Evolutionary conservation across 92 coral and sea anemone genomes (phyloP).

Genomic region (Paragorgia papillata): DNA sequence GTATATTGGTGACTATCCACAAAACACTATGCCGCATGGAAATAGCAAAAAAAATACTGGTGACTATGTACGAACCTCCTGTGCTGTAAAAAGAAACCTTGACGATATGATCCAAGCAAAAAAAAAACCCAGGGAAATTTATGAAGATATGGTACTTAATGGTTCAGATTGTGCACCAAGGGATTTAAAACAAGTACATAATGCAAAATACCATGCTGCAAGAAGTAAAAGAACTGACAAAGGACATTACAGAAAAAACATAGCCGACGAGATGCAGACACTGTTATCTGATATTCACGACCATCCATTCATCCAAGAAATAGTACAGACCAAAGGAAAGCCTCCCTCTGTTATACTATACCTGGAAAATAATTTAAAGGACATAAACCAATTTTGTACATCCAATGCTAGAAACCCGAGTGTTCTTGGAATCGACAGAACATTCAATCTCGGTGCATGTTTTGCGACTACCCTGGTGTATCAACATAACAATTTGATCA

Average conservation of each 20-base stretch:
- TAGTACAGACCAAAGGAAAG: conserved; percentile 24
- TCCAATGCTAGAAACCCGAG: conserved; percentile 4
- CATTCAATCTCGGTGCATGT: conserved; percentile 16
- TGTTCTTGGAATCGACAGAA: too few species aligned
- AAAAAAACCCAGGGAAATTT: neutral
- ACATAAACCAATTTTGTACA: conserved; percentile 8
- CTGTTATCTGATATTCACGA: conserved; percentile 37
- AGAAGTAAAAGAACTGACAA: neutral
- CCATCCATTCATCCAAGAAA: conserved; percentile 20
- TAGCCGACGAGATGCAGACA: conserved; percentile 54
- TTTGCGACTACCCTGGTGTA: conserved; percentile 3
- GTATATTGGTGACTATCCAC: conserved; percentile 12
- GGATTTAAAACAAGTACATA: neutral
- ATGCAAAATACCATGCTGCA: neutral
- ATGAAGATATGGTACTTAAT: conserved; percentile 1
- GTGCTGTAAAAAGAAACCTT: conserved; percentile 14
- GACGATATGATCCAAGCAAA: conserved; percentile 2
- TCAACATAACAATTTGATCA: conserved; percentile 11
- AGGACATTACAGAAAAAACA: conserved; percentile 24
- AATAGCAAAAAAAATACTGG: conserved; percentile 15
- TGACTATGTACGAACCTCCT: conserved; percentile 23
- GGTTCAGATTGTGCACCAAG: conserved; percentile 2
- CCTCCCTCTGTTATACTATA: conserved; percentile 7
- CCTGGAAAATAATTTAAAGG: neutral
- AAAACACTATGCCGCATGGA: neutral